Conservation (phyloP, 2,888 invertebrate species). For the Leptinotarsa peninsularis region DNA sequence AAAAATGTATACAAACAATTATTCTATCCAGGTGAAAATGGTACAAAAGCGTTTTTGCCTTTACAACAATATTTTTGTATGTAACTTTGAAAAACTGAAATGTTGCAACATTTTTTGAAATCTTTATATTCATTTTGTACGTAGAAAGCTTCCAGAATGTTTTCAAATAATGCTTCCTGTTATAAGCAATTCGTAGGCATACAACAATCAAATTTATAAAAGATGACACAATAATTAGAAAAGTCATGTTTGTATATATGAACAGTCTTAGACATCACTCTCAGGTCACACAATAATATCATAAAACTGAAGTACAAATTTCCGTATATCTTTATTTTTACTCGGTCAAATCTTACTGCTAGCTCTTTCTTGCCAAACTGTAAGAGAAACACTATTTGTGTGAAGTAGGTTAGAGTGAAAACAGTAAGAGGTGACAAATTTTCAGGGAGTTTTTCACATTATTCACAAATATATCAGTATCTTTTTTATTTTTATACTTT, state of each 20-base stretch:
- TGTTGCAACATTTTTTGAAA: constrained; percentile 50
- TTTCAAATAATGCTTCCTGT: constrained; percentile 59
- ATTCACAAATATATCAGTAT: constrained; percentile 48
- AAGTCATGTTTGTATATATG: constrained; percentile 46
- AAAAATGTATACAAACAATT: constrained; percentile 55
- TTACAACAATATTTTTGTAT: constrained; percentile 65
- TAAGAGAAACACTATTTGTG: not conserved
- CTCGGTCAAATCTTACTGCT: constrained; percentile 1
- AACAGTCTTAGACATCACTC: constrained; percentile 44
- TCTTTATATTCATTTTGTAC: constrained; percentile 55
- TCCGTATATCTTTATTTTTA: constrained; percentile 50
- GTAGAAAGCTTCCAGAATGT: constrained; percentile 41
- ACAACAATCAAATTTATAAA: constrained; percentile 44
- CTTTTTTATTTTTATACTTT: constrained; percentile 44
- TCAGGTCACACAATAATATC: constrained; percentile 55
- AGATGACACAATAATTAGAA: constrained; percentile 42
- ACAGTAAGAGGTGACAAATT: constrained; percentile 35
- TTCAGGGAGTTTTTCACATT: constrained; percentile 52
- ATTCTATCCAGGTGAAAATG: constrained; percentile 63
- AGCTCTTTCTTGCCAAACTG: not conserved
- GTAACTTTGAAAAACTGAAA: constrained; percentile 59
- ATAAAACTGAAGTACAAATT: constrained; percentile 58
- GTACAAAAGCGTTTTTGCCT: constrained; percentile 66
- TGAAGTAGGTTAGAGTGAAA: not conserved
- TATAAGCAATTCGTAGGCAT: constrained; percentile 47